Evolutionary conservation across 1,140 invertebrate genomes (phyloP).

Genomic region (Maconellicoccus hirsutus): DNA sequence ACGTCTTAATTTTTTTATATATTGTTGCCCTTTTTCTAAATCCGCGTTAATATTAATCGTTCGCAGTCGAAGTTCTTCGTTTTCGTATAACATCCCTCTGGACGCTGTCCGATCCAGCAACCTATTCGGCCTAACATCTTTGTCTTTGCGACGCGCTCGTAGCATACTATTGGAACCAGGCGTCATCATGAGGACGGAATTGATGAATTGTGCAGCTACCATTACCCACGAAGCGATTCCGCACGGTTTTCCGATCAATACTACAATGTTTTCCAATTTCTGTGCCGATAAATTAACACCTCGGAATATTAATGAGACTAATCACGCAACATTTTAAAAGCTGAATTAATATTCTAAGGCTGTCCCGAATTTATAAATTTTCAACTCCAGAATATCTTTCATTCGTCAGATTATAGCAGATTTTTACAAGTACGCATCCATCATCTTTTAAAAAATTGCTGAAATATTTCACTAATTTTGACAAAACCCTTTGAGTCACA

Average conservation of each 20-base stretch:
- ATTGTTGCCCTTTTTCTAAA: constrained; percentile 76
- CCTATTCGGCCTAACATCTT: constrained; percentile 58
- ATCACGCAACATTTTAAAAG: neutral
- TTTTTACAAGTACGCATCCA: neutral
- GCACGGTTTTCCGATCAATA: neutral
- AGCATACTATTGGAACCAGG: constrained; percentile 42
- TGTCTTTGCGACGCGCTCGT: constrained; percentile 52
- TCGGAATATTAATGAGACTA: neutral
- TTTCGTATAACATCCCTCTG: constrained; percentile 78
- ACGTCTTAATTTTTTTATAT: constrained; percentile 72
- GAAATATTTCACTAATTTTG: no score
- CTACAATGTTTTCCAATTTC: neutral
- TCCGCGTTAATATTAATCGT: constrained; percentile 89
- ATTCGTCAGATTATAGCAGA: neutral
- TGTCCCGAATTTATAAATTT: neutral
- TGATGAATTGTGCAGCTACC: neutral
- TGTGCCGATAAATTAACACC: neutral
- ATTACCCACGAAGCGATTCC: constrained; percentile 4
- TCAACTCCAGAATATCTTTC: no score
- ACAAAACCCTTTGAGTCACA: neutral
- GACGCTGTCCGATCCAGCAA: constrained; percentile 70
- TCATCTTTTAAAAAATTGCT: neutral
- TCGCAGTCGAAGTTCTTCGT: constrained; percentile 76
- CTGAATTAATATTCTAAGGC: neutral
- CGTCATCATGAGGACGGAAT: constrained; percentile 10